A percentile compares a stretch with the other conserved stretches of the same genome.
phyloP scores from a whole-genome alignment of 2,113 vertebrate genomes.

The Dolichallabes microphthalmus region DNA sequence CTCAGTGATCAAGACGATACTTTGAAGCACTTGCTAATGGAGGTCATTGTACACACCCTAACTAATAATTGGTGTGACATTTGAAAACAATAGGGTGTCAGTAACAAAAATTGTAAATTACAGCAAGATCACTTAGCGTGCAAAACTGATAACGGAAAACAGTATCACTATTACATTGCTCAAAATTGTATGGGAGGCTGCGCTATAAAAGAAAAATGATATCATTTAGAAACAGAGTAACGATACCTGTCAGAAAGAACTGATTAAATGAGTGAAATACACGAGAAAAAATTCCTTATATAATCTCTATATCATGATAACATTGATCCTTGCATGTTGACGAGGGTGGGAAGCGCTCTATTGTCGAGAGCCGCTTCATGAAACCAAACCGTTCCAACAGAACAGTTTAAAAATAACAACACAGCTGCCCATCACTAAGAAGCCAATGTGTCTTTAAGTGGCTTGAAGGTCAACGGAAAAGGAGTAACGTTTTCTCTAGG shows the following conservation, averaged over 20 bases:
- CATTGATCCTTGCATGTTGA: constrained; percentile 13
- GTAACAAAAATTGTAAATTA: neutral
- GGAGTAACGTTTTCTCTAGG: neutral
- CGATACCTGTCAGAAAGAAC: neutral
- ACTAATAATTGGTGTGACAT: neutral
- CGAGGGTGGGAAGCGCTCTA: neutral
- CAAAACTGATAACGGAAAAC: neutral
- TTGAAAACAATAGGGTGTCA: neutral
- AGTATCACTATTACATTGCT: neutral
- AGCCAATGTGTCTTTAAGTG: neutral
- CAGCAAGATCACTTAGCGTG: neutral
- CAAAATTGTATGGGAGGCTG: neutral
- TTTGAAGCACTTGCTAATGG: neutral
- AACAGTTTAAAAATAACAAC: constrained; percentile 11
- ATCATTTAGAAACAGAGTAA: neutral
- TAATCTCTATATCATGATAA: neutral
- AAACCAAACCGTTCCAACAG: neutral
- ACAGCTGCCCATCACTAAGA: neutral
- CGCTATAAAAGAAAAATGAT: neutral
- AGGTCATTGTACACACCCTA: too few relatives aligned
- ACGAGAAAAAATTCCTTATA: neutral
- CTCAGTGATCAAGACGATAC: neutral
- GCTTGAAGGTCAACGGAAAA: constrained; percentile 11
- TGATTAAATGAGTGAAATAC: neutral
- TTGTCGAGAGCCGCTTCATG: neutral